phyloP scores from a whole-genome alignment of 2,797 vertebrate species.

The Atherinosoma microstoma region DNA sequence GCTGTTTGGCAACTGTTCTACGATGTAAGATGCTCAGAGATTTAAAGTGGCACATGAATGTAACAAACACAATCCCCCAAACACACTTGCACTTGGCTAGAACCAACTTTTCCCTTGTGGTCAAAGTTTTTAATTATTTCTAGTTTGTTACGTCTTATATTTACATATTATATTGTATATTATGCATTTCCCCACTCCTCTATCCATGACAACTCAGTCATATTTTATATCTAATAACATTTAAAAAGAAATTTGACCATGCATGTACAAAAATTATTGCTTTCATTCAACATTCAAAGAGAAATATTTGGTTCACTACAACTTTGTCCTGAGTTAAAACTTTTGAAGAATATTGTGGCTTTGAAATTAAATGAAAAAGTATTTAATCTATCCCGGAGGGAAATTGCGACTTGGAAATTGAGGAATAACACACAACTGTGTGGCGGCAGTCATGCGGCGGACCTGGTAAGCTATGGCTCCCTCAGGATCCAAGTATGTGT shows the following conservation, averaged over 20 bases:
- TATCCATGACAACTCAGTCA: background rate
- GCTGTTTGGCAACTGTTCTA: background rate
- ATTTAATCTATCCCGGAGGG: too few relatives aligned
- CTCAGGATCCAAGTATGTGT: conserved; percentile 8
- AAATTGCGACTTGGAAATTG: too few relatives aligned
- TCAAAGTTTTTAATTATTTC: too few relatives aligned
- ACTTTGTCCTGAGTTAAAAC: background rate
- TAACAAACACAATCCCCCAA: background rate
- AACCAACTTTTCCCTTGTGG: too few relatives aligned
- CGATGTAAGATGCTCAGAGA: conserved; percentile 1
- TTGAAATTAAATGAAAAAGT: background rate
- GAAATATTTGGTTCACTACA: background rate
- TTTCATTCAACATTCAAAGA: background rate
- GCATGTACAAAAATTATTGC: background rate
- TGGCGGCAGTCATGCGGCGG: conserved; percentile 20
- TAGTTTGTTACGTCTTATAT: background rate
- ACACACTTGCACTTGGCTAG: background rate
- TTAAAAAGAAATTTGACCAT: background rate
- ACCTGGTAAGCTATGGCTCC: conserved; percentile 13
- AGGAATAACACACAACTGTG: conserved; percentile 14
- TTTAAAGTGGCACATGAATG: conserved; percentile 11
- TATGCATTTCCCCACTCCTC: too few relatives aligned
- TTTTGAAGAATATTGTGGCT: background rate
- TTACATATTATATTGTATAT: background rate
- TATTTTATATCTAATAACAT: background rate